These are phyloP conservation scores for Catharus minimus DNA, from an alignment of 2,113 vertebrate genomes.

Conservation along the genomic window DNA sequence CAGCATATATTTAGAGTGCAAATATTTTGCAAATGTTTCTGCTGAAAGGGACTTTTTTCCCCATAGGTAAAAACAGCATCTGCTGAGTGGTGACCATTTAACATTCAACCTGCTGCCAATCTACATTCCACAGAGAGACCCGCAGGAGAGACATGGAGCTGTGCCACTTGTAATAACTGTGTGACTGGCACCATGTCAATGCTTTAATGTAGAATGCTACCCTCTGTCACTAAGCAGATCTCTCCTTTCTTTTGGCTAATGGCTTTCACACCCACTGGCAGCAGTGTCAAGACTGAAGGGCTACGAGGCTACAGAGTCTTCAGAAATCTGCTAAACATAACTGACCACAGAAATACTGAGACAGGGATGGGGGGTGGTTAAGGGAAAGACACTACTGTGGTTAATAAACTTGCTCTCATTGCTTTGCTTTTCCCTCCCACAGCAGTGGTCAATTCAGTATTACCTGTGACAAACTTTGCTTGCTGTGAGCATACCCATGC, in stretches of 20 bases:
- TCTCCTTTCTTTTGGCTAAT: constrained; percentile 64
- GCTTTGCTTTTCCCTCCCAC: not conserved
- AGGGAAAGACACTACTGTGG: not conserved
- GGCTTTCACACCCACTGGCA: constrained; percentile 62
- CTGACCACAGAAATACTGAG: not conserved
- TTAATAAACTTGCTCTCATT: not conserved
- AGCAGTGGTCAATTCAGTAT: not conserved
- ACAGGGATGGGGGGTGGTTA: not conserved
- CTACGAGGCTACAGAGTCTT: not conserved
- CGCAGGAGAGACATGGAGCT: constrained; percentile 56
- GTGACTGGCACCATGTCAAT: constrained; percentile 73
- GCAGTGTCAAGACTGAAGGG: constrained; percentile 15
- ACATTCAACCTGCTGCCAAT: constrained; percentile 73
- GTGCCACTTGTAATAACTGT: constrained; percentile 70
- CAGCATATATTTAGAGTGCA: not conserved
- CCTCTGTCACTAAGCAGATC: constrained; percentile 69
- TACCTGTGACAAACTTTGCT: not conserved
- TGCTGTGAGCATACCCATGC: fast-evolving
- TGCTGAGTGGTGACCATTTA: constrained; percentile 70
- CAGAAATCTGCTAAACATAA: not conserved
- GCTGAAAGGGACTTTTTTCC: constrained; percentile 52
- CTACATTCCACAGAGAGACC: constrained; percentile 62
- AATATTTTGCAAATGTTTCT: constrained; percentile 50
- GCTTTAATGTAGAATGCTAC: constrained; percentile 64
- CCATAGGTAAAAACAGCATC: constrained; percentile 59